These are phyloP conservation scores for Hyperoplus lanceolatus DNA, from an alignment of 2,797 vertebrate genomes.

Conservation along the genomic window DNA sequence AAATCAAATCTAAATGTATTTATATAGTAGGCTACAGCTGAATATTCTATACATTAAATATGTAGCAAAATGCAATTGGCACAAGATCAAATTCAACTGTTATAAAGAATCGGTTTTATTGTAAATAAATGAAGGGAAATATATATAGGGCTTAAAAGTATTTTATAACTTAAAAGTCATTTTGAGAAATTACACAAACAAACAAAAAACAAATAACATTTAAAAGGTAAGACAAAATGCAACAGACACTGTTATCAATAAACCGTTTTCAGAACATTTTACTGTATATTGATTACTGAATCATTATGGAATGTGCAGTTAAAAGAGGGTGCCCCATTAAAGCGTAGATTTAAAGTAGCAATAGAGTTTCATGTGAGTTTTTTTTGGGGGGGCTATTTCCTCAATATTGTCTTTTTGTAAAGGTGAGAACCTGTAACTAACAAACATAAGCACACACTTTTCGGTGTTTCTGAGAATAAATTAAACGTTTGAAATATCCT, in stretches of 20 bases:
- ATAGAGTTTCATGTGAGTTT: not conserved
- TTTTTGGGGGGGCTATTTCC: too few species aligned
- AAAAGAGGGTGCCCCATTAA: not conserved
- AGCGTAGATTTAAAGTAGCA: not conserved
- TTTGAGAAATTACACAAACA: not conserved
- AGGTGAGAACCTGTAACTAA: not conserved
- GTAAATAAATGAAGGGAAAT: not conserved
- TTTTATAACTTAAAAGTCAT: too few species aligned
- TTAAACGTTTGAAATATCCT: not conserved
- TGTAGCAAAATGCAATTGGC: not conserved
- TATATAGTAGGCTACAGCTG: not conserved
- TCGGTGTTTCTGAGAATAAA: not conserved
- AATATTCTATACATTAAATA: not conserved
- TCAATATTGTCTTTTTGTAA: not conserved
- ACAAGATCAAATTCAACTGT: not conserved
- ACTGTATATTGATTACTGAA: not conserved
- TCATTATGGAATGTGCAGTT: not conserved
- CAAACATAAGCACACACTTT: not conserved
- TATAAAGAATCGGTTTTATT: not conserved
- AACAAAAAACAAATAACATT: not conserved
- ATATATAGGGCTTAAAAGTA: not conserved
- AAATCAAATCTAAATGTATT: constrained; percentile 3
- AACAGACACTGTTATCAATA: not conserved
- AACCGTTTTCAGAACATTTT: not conserved
- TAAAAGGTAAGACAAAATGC: not conserved